Conservation (phyloP, 2,113 vertebrate genomes). For the Numenius arquata region DNA sequence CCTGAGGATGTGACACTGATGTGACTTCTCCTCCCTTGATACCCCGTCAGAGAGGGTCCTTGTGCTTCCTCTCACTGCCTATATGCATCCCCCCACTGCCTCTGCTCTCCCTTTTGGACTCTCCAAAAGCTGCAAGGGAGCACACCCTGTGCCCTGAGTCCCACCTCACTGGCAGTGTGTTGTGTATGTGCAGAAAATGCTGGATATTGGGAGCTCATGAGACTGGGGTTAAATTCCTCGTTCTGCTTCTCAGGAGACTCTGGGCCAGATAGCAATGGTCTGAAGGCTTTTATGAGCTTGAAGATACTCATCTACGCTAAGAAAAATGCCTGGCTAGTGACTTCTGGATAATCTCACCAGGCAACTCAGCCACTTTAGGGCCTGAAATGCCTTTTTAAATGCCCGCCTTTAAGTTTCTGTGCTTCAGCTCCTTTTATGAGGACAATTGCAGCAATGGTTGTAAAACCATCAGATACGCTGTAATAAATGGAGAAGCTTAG, state of each 20-base stretch:
- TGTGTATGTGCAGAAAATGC: neutral
- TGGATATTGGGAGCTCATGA: neutral
- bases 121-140: neutral
- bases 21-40: neutral
- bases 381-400: neutral
- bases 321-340: neutral
- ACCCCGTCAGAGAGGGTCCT: accelerated
- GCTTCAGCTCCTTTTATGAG: neutral
- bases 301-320: neutral
- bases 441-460: neutral
- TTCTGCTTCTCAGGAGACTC: neutral
- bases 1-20: neutral
- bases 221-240: neutral
- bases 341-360: neutral
- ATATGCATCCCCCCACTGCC: accelerated
- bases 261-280: neutral
- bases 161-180: neutral
- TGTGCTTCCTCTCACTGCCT: accelerated
- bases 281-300: neutral
- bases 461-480: neutral
- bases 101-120: neutral
- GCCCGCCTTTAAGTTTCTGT: neutral
- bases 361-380: neutral
- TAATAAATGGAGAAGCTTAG: neutral
- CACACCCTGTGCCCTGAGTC: accelerated